Base-by-base conservation (phyloP, 2,888 invertebrate species). In the Synanthedon andrenaeformis region DNA sequence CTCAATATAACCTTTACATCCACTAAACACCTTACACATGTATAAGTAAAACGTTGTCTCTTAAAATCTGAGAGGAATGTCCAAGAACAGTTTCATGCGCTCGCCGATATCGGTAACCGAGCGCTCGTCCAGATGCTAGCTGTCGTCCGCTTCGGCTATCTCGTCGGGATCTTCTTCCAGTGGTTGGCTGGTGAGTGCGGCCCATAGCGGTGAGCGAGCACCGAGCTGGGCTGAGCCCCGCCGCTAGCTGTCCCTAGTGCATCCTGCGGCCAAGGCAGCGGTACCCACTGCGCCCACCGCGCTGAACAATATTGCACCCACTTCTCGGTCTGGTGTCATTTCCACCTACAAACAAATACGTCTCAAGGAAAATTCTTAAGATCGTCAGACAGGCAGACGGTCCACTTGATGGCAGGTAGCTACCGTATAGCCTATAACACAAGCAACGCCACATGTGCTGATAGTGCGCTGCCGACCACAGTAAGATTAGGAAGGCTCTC, bases 191-290 rank as follows among this genome's bases (percentile, higher is more conserved):
- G 94, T 94, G 64, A 94, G 89, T 53, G 94, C 92, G 53, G 93
- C 93, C 94, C 94, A 94, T 61, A 95, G 88, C 52, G 94, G 94
- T 59, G 94, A 93, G 67, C 85, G 81, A 10, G 85, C 85, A 57
- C 85, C 85, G 60, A 80, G 78, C 74, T 75, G 81, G 67, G 77
- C 81, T 64, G 86, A 85, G 72, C 82, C 87, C 59, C 85, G 84
- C 63, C 85, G 87, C 86, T 87, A 87, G 82, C 92, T 92, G 77
- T 90, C 91, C 55, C 90, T 87, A 42, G 88, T 75, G 58, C 74
- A 76, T 5, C 63, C 67, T 35, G 64, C 65, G 50, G 61, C 58
- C 52, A 65, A 68, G 41, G 69, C 60, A 13, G 73, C 72, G 67
- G 89, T 79, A 53, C 72, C 72, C 54, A 70, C 81, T 5, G 80